Conservation (phyloP, 2,797 vertebrate species). For the Pangasius sanitwongsei region DNA sequence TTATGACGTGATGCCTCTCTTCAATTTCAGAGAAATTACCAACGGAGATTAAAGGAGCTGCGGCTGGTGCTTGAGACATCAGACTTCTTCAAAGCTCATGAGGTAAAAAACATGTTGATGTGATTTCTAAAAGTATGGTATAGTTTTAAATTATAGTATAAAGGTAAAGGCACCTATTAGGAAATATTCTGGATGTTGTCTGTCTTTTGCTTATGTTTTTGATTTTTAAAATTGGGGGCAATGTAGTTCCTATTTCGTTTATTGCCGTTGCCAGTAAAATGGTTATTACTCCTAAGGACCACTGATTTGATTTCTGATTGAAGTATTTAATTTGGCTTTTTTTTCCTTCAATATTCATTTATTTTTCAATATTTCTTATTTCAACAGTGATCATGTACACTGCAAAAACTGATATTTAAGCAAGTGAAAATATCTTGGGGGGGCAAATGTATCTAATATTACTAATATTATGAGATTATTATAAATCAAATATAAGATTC, state of each 20-base stretch:
- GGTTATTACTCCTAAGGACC: background rate
- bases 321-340: background rate
- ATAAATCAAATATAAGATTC: background rate
- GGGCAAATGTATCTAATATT: background rate
- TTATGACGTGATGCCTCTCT: background rate
- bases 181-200: background rate
- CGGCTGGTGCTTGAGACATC: slow-evolving; percentile 76
- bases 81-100: slow-evolving; percentile 82
- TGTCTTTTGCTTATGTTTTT: background rate
- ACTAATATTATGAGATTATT: background rate
- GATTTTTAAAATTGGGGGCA: background rate
- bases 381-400: background rate
- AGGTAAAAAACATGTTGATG: slow-evolving; percentile 69
- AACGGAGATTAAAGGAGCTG: slow-evolving; percentile 74
- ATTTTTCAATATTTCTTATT: background rate
- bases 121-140: too few relatives aligned
- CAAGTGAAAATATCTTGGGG: background rate
- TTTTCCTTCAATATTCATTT: background rate
- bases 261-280: background rate
- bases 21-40: slow-evolving; percentile 72
- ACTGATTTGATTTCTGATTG: background rate
- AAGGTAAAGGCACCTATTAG: background rate
- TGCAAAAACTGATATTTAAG: background rate
- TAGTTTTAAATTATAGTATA: background rate
- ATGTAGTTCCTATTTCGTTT: background rate